Evolutionary conservation across 2,797 vertebrate genomes (phyloP).

Genomic region (Micropoecilia bifurca): DNA sequence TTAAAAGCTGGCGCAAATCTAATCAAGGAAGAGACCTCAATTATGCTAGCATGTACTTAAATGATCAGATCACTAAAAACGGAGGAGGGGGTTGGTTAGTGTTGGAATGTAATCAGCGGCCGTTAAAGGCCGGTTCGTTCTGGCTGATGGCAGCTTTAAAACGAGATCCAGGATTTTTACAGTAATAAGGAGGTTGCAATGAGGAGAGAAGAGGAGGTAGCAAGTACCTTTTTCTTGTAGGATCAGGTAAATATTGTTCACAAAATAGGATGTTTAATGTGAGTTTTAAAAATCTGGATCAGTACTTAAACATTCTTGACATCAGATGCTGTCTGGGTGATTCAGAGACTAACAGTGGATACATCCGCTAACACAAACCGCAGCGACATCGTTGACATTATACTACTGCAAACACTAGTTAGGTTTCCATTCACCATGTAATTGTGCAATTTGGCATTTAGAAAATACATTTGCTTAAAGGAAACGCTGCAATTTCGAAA

Average conservation of each 20-base stretch:
- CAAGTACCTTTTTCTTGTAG: constrained; percentile 14
- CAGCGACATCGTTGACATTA: not conserved
- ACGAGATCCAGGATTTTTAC: constrained; percentile 55
- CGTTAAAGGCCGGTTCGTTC: constrained; percentile 70
- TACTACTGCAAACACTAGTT: not conserved
- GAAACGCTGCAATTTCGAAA: too few relatives aligned
- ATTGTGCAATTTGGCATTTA: too few relatives aligned
- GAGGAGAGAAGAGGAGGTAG: constrained; percentile 26
- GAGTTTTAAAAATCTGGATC: not conserved
- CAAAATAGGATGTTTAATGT: not conserved
- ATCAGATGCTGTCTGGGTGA: not conserved
- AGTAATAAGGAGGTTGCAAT: constrained; percentile 65
- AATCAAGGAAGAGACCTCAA: constrained; percentile 77
- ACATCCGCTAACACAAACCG: not conserved
- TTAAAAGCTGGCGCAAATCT: constrained; percentile 80
- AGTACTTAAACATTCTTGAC: not conserved
- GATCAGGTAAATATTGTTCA: constrained; percentile 19
- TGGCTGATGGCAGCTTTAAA: constrained; percentile 71
- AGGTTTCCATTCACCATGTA: too few relatives aligned
- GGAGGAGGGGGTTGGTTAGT: constrained; percentile 30
- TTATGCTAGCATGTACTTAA: constrained; percentile 78
- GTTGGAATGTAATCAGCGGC: constrained; percentile 59
- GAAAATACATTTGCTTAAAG: too few relatives aligned
- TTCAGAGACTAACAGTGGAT: not conserved
- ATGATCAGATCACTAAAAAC: constrained; percentile 66